A percentile compares a stretch with the other conserved stretches of the same genome.
Conservation (phyloP, 2,113 vertebrate genomes). For the Pleuronectes platessa region DNA sequence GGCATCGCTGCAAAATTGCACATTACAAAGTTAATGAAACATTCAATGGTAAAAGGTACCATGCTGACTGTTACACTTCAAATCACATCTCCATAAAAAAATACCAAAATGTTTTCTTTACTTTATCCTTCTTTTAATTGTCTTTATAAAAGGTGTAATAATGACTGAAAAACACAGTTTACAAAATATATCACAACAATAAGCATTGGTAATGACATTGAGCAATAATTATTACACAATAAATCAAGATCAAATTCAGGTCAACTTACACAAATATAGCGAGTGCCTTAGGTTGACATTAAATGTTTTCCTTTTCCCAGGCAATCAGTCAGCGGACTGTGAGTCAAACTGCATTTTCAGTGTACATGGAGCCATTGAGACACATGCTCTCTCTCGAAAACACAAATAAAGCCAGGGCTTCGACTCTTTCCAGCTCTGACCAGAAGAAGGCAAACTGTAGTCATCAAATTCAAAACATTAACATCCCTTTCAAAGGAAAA, state of each 20-base stretch:
- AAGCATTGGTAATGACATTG: slow-evolving; percentile 56
- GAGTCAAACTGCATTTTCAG: slow-evolving; percentile 61
- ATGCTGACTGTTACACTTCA: slow-evolving; percentile 88
- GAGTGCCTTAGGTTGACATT: slow-evolving; percentile 52
- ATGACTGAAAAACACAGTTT: slow-evolving; percentile 75
- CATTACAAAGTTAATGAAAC: slow-evolving; percentile 61
- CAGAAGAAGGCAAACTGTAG: slow-evolving; percentile 58
- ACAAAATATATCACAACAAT: slow-evolving; percentile 75
- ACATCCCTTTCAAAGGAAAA: slow-evolving; percentile 33
- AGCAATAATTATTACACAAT: slow-evolving; percentile 60
- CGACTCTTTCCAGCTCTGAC: slow-evolving; percentile 49
- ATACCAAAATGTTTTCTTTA: slow-evolving; percentile 80
- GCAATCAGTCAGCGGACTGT: slow-evolving; percentile 38
- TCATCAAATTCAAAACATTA: slow-evolving; percentile 59
- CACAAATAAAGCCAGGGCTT: slow-evolving; percentile 56
- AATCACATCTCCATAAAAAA: slow-evolving; percentile 89
- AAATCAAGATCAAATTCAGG: slow-evolving; percentile 57
- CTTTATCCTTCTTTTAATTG: slow-evolving; percentile 66
- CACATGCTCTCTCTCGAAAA: slow-evolving; percentile 56
- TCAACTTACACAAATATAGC: slow-evolving; percentile 73
- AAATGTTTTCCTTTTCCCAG: slow-evolving; percentile 38
- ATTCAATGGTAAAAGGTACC: slow-evolving; percentile 80
- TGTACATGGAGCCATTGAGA: slow-evolving; percentile 68
- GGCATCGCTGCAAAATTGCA: slow-evolving; percentile 55
- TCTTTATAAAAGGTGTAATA: slow-evolving; percentile 80